Evolutionary conservation across 2,888 invertebrate species (phyloP), one percentile per base, ranked within the genome.

Genomic region (Hypsopygia costalis): DNA sequence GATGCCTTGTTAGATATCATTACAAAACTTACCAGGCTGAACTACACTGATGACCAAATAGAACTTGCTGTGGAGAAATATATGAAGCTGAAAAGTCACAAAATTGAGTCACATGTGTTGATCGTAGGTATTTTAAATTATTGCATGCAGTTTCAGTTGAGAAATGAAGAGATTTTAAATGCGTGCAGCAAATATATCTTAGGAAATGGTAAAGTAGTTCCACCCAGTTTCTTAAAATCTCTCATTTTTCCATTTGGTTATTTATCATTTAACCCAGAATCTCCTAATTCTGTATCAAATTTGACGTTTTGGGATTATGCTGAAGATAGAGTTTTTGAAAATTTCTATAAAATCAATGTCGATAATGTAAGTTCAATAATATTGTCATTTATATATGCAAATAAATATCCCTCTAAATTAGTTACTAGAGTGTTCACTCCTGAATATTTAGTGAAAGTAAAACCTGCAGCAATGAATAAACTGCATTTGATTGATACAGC

Each of bases 401-500:
- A 90, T 36, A 90, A 90, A 57, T 91, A 91, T 71, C 93, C 94
- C 3, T 52, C 91, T 3, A 90, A 90, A 55, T 90, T 93, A 55
- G 82, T 91, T 0, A 80, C 87, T 16, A 90, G 85, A 58, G 74
- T 94, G 39, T 92, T 93, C 52, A 91, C 89, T 49, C 81, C 91
- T 7, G 89, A 91, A 47, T 92, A 93, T 61, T 67, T 93, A 43
- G 81, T 89, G n/a, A 88, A 90, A 57, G 66, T 93, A 25, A 88
- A 67, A 52, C 65, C 78, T 7, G 76, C 73, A 11, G 60, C 69
- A 5, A 55, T 89, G 40, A 85, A 90, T 41, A 91, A 91, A 58
- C 72, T 94, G 29, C 88, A 91, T 62, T 67, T 93, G 27, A 83
- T 94, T 41, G 93, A 94, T 52, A 90, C 91, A 21, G 90, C 92